Base-by-base conservation (phyloP, 2,797 vertebrate genomes). In the Xiphophorus birchmanni region DNA sequence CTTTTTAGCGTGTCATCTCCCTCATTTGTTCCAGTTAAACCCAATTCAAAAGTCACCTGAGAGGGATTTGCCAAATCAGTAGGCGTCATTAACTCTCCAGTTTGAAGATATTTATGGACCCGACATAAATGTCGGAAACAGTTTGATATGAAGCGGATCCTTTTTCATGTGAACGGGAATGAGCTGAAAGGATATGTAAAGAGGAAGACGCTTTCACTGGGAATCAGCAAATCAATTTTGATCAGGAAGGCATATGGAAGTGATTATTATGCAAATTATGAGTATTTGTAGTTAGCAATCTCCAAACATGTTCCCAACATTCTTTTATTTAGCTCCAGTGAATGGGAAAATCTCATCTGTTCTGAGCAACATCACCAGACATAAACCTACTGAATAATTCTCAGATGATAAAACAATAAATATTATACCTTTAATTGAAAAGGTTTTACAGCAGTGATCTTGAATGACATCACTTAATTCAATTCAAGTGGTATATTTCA, bases 401-500 rank as follows among this genome's bases (percentile, higher is more conserved):
- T 74, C 13, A 50, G 32, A 60, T 2, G 54, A 3, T 21, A 90
- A 78, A 82, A 58, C 75, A 86, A 85, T 88, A 81, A 75, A 86
- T 91, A 18, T 23, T 15, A 21, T 67, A 40, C 3, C 3, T 71
- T 71, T 71, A 71, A 44, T 0, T 44, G 42, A 44, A 71, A n/a
- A 71, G 11, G 35, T 21, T 26, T 37, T 42, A 26, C 8, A 42
- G 21, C 21, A 4, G 21, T 67, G 63, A 67, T 40, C 35, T 40
- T 21, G 23, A 21, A 40, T 67, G 35, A 40, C 60, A 63, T 65
- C 15, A 65, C 2, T 35, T 65, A 21, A 35, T 65, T 37, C 29
- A 32, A 3, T 58, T 13, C 26, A 6, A 67, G 63, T 40, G 18
- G 15, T 40, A 23, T 21, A 9, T 67, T 67, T 67, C 13, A 11